These are phyloP conservation scores for Elegia similella DNA, from an alignment of 2,888 invertebrate genomes.

Conservation along the genomic window DNA sequence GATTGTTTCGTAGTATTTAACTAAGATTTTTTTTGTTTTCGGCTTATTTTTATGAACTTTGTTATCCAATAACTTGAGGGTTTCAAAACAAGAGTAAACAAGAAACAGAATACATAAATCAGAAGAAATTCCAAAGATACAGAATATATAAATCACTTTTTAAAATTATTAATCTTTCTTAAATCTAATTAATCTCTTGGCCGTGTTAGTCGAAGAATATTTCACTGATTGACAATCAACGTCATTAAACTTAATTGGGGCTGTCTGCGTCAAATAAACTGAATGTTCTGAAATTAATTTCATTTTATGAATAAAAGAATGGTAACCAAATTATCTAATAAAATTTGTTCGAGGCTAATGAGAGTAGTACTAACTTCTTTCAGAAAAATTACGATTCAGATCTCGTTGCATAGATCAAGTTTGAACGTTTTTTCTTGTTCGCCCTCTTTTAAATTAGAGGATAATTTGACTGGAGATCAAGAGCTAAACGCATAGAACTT, in stretches of 20 bases:
- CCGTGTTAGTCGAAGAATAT: slow-evolving; percentile 18
- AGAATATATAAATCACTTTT: neutral
- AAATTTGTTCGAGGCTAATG: slow-evolving; percentile 7
- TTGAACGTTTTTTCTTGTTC: slow-evolving; percentile 9
- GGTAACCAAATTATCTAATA: neutral
- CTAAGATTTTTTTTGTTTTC: neutral
- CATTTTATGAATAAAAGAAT: neutral
- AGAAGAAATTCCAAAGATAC: too few relatives aligned
- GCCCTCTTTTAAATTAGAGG: slow-evolving; percentile 17
- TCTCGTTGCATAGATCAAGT: slow-evolving; percentile 12
- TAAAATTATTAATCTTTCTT: neutral
- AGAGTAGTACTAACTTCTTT: slow-evolving; percentile 12
- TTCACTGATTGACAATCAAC: slow-evolving; percentile 22
- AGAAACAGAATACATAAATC: neutral
- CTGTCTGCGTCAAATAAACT: neutral
- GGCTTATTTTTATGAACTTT: neutral
- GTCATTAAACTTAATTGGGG: slow-evolving; percentile 4
- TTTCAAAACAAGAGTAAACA: neutral
- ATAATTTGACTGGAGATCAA: slow-evolving; percentile 36
- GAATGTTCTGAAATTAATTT: neutral
- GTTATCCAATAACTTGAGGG: neutral
- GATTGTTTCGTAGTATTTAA: neutral
- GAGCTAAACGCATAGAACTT: slow-evolving; percentile 40
- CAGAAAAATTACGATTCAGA: slow-evolving; percentile 18
- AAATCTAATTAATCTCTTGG: slow-evolving; percentile 2